Base-by-base conservation (phyloP, 2,113 vertebrate species). In the Macquaria australasica region DNA sequence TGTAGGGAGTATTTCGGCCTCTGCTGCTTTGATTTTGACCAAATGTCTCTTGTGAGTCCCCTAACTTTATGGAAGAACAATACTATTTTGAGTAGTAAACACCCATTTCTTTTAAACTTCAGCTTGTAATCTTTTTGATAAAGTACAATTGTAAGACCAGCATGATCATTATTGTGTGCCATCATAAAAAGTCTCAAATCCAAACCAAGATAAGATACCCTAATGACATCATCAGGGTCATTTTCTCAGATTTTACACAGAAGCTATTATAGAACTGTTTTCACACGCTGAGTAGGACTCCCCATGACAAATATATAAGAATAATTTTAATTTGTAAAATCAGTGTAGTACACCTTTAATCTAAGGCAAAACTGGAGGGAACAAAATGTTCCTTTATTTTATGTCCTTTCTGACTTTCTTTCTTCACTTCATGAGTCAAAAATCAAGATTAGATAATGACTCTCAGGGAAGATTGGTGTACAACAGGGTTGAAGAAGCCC, bases 381-480 rank as follows among this genome's bases (percentile, higher is more conserved):
- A 62, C 21, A 73, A 37, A 81, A 25, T 8, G 34, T 28, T 37
- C 15, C 23, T 50, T 66, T 60, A 58, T 66, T 69, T 67, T 50
- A 45, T 60, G 71, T 70, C 62, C 51, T 50, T 9, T 15, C 6
- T 81, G 18, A 8, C 20, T 45, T 50, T 73, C 50, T 48, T 68
- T 68, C 10, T 53, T 59, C 48, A 37, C 45, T 60, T 45, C 0
- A 45, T 37, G 31, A 63, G 18, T 45, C 28, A 73, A 60, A 51
- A 60, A 45, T 55, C 56, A 71, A 73, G 23, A 74, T 72, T 56
- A 79, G 66, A 83, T 77, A 62, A 62, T 64, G 21, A 16, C 39
- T 58, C 41, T 60, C 7, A 15, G 8, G 20, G 31, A 86, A 69
- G 20, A 73, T 15, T 16, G 71, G 18, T 6, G 0, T 18, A 64